phyloP scores from a whole-genome alignment of 2,888 invertebrate genomes.

The Eustalomyia histrio region DNA sequence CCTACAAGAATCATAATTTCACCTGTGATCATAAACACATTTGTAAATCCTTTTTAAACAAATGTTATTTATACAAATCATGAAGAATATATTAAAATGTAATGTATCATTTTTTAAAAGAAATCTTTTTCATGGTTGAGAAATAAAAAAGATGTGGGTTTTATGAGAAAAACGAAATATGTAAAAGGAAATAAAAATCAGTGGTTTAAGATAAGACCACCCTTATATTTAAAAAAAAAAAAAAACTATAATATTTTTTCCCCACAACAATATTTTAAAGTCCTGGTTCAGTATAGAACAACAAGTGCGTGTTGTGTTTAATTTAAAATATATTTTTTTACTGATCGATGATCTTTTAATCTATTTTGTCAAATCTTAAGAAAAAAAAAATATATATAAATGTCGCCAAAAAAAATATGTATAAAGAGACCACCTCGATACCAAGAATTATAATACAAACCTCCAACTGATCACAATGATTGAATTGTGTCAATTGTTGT shows the following conservation, averaged over 20 bases:
- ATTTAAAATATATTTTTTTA: background rate
- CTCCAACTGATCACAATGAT: slow-evolving; percentile 47
- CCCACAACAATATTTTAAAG: background rate
- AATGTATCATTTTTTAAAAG: slow-evolving; percentile 54
- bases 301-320: slow-evolving; percentile 33
- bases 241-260: slow-evolving; percentile 48
- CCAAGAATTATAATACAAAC: slow-evolving; percentile 46
- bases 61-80: slow-evolving; percentile 49
- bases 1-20: slow-evolving; percentile 44
- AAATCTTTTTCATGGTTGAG: background rate
- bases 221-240: slow-evolving; percentile 40
- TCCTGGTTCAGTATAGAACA: background rate
- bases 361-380: slow-evolving; percentile 56
- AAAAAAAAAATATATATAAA: slow-evolving; percentile 24
- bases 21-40: slow-evolving; percentile 51
- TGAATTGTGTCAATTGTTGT: slow-evolving; percentile 65
- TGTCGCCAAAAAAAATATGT: slow-evolving; percentile 59
- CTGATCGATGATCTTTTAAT: slow-evolving; percentile 63
- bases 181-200: slow-evolving; percentile 26
- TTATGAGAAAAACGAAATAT: slow-evolving; percentile 27
- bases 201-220: slow-evolving; percentile 45
- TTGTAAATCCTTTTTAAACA: slow-evolving; percentile 21
- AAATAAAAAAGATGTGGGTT: slow-evolving; percentile 25
- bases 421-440: slow-evolving; percentile 56
- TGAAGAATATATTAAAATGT: slow-evolving; percentile 54